Conservation (phyloP, 2,797 vertebrate species). For the Phaenicophaeus curvirostris region DNA sequence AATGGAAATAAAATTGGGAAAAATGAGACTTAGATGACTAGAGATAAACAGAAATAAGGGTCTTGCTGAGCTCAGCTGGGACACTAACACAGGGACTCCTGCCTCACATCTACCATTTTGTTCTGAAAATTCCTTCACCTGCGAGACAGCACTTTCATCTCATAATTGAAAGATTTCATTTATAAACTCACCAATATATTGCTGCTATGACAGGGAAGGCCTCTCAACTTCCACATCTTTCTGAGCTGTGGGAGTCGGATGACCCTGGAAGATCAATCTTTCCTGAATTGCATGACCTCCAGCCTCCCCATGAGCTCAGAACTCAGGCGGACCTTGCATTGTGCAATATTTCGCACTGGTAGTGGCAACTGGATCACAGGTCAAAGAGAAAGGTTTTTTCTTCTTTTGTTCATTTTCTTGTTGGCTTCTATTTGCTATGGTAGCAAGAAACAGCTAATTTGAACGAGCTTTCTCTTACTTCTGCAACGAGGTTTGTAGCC, state of each 20-base stretch:
- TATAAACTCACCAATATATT: not conserved
- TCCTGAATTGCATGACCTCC: not conserved
- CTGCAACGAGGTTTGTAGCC: not conserved
- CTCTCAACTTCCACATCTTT: not conserved
- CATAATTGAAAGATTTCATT: not conserved
- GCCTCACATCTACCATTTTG: not conserved
- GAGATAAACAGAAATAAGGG: not conserved
- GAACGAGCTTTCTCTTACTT: not conserved
- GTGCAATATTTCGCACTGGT: not conserved
- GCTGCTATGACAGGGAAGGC: not conserved
- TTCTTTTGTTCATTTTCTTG: not conserved
- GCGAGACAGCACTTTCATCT: not conserved
- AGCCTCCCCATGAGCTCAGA: slow-evolving; percentile 41
- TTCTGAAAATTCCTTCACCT: not conserved
- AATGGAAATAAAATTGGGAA: not conserved
- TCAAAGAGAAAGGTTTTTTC: slow-evolving; percentile 7
- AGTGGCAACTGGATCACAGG: slow-evolving; percentile 37
- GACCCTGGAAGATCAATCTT: slow-evolving; percentile 43
- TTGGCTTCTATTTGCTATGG: not conserved
- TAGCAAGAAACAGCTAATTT: not conserved
- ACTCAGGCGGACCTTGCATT: not conserved
- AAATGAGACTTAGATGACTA: not conserved
- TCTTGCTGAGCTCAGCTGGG: not conserved
- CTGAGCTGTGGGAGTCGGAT: not conserved
- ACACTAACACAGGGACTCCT: not conserved